Evolutionary conservation across 2,888 invertebrate genomes (phyloP).

Genomic region (Apamea monoglypha): DNA sequence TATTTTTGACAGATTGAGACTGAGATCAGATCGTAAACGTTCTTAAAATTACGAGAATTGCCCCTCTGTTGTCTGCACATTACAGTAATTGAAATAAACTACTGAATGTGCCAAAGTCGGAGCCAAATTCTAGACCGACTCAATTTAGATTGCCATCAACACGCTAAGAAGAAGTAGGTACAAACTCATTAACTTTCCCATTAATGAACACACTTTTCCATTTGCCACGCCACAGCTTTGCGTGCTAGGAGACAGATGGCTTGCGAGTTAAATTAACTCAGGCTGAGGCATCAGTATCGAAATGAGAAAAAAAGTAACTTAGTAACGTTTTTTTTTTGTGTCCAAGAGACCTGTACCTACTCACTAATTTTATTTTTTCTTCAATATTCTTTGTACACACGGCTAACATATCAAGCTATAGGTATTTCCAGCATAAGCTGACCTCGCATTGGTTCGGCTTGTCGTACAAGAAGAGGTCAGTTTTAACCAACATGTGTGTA

Average conservation of each 20-base stretch:
- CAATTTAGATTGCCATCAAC: background rate
- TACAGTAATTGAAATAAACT: background rate
- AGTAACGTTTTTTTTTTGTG: no score
- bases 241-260: background rate
- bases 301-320: no score
- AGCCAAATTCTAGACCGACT: background rate
- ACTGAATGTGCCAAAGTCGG: background rate
- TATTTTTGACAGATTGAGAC: no score
- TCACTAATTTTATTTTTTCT: background rate
- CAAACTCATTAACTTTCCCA: conserved; percentile 15
- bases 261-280: background rate
- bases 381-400: background rate
- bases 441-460: background rate
- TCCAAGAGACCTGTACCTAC: background rate
- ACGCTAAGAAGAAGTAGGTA: background rate
- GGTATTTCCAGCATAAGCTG: background rate
- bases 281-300: background rate
- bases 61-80: no score
- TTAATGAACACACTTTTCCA: conserved; percentile 12
- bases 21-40: no score
- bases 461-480: background rate
- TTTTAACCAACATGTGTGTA: no score
- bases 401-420: no score
- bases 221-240: background rate
- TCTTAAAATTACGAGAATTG: no score